Base-by-base conservation (phyloP, 2,888 invertebrate genomes). In the Apamea crenata region DNA sequence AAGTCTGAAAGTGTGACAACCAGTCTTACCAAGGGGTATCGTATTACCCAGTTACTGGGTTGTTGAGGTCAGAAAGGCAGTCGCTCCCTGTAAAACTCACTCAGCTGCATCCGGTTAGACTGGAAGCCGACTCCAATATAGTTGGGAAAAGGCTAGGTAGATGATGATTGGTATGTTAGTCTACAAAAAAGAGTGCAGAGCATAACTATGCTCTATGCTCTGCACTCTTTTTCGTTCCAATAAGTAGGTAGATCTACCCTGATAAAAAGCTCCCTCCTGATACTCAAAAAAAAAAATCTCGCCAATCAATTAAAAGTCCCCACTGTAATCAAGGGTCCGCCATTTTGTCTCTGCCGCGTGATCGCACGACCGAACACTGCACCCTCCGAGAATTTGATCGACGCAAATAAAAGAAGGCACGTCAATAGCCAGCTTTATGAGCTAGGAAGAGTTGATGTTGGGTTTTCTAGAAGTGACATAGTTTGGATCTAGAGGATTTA, bases 371-470 rank as follows among this genome's bases (percentile, higher is more conserved):
- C 91, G 91, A 92, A 93, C 91, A 93, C 88, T 88, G 88, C 86
- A 72, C 87, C 88, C 90, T 87, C 90, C 91, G 81, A 91, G 92
- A 93, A 93, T 93, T 93, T 92, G 92, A 92, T 92, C 91, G 91
- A 91, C 89, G 91, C 92, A 92, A 94, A 94, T 92, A 92, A 92
- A 94, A 94, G 91, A 90, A 90, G 88, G 88, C 88, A 89, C 86
- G 87, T 87, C 93, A 93, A 94, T 92, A 92, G 91, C 92, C 81
- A 89, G 90, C 91, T 94, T 94, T 94, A 95, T 95, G 94, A 94
- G 88, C 88, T 79, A 90, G 90, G 90, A 91, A 87, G 87, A 77
- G 90, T 84, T 88, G 89, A 90, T 91, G 89, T 87, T 83, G 40
- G 0, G 10, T 29, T 77, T 25, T 63, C 87, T 88, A n/a, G 86